Base-by-base conservation (phyloP, 1,140 invertebrate genomes). In the Teleopsis dalmanni region DNA sequence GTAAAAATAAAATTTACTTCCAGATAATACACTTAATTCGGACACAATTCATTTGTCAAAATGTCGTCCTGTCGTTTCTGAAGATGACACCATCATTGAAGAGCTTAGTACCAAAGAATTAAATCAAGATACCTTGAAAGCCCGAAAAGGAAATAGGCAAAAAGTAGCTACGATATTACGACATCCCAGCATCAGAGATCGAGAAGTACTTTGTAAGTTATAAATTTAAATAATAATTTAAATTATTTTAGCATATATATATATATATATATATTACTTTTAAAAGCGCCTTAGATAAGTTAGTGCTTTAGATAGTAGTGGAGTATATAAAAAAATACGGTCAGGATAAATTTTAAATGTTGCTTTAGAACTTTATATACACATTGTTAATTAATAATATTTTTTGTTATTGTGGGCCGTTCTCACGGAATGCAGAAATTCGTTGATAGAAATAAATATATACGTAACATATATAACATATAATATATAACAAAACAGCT, bases 21-120 rank as follows among this genome's bases (percentile, higher is more conserved):
- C 29, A 70, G 62, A 70, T 51, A 47, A 56, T 45, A 65, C 65
- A 47, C 55, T 68, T 49, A 68, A 57, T 34, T 71, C 68, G 42
- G 68, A 70, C 41, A 63, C 68, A 4, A 71, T 71, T 10, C 68
- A 71, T 44, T 31, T 71, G 44, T 71, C 68, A 4, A 71, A 71
- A 55, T 70, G 65, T 55, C 66, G 62, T 25, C 58, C 68, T 25
- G 57, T 65, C 5, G 53, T 70, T n/a, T 68, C 63, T 18, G 66
- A 70, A 54, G 68, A 71, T 38, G 69, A 71, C 41, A 71, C 68
- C 8, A 70, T 71, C 29, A 52, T 69, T 18, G 68, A 71, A 54
- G 68, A 71, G 44, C 52, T 60, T 36, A 65, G 57, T 54, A 65
- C 60, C 62, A 69, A 62, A 60, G 64, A 68, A 57, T 60, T 55